A percentile compares a stretch with the other conserved stretches of the same genome.
These are phyloP conservation scores for Megamerina dolium DNA, from an alignment of 2,888 invertebrate genomes.

Conservation along the genomic window DNA sequence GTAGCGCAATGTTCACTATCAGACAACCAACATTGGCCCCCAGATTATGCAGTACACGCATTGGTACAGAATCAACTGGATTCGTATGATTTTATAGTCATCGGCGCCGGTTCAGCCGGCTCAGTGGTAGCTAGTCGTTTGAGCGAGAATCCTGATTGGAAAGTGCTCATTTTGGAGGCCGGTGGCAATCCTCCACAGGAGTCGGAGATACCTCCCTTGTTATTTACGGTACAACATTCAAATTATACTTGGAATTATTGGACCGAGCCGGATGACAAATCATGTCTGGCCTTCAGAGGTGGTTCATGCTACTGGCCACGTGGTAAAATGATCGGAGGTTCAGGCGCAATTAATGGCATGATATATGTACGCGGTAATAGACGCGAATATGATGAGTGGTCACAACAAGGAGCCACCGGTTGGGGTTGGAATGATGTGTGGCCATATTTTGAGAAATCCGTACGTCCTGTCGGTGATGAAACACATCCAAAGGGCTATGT, in stretches of 20 bases:
- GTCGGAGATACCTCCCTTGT: conserved; percentile 23
- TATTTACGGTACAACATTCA: conserved; percentile 25
- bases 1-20: conserved; percentile 56
- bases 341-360: conserved; percentile 61
- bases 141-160: conserved; percentile 31
- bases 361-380: conserved; percentile 60
- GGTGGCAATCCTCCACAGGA: conserved; percentile 32
- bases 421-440: conserved; percentile 73
- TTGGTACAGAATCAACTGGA: conserved; percentile 39
- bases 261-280: conserved; percentile 29
- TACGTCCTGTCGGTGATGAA: conserved; percentile 25
- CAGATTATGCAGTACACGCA: conserved; percentile 44
- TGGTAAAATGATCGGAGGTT: conserved; percentile 62
- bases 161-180: conserved; percentile 28
- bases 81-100: conserved; percentile 40
- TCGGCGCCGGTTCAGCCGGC: conserved; percentile 49
- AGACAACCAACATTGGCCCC: conserved; percentile 53
- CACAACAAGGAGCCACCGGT: conserved; percentile 54
- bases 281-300: conserved; percentile 29
- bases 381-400: conserved; percentile 62
- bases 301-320: conserved; percentile 53
- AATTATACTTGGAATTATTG: conserved; percentile 35
- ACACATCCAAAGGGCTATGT: conserved; percentile 43
- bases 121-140: conserved; percentile 35
- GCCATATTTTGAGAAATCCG: conserved; percentile 75